Evolutionary conservation across 2,888 invertebrate species (phyloP), one percentile per base, ranked within the genome.

Genomic region (Halictus ligatus): DNA sequence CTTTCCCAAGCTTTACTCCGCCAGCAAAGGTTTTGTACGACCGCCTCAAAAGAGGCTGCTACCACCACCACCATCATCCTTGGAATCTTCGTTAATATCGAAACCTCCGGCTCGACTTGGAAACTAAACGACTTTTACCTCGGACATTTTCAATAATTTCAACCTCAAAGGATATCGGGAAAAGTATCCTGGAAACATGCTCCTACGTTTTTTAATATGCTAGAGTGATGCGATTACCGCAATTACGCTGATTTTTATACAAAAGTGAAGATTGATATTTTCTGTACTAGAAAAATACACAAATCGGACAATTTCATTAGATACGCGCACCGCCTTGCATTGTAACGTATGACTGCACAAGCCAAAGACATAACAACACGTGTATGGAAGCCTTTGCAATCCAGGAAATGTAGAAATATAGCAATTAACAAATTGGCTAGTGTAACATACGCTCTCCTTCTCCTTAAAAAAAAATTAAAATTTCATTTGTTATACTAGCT

Each of bases 41-140:
- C 58, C 18, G 15, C 18, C 60, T 43, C 69, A 75, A 78, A 81
- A 76, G 48, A n/a, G 50, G 43, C 60, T 10, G 25, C 60, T 60
- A 15, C 46, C 64, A 40, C 60, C 5, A 10, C 72, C 72, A 15
- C 13, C 71, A 43, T 15, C 21, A 43, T 15, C 21, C 18, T 12
- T 25, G 7, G 60, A 81, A 71, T 81, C 67, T 67, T 84, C 69
- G 67, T 78, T 81, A 64, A 84, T 78, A 84, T 74, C 40, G 71
- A 13, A 48, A 13, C 8, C 15, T 46, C 13, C 73, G 54, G 69
- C 48, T 29, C 73, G 25, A n/a, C 29, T 58, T 60, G 12, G 40
- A 60, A 21, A 67, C 46, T n/a, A 5, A 12, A n/a, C 35, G 69
- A 12, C 4, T 12, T 40, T 43, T n/a, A 4, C 73, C 43, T 58